phyloP scores from a whole-genome alignment of 2,797 vertebrate species.

The Coregonus ussuriensis region DNA sequence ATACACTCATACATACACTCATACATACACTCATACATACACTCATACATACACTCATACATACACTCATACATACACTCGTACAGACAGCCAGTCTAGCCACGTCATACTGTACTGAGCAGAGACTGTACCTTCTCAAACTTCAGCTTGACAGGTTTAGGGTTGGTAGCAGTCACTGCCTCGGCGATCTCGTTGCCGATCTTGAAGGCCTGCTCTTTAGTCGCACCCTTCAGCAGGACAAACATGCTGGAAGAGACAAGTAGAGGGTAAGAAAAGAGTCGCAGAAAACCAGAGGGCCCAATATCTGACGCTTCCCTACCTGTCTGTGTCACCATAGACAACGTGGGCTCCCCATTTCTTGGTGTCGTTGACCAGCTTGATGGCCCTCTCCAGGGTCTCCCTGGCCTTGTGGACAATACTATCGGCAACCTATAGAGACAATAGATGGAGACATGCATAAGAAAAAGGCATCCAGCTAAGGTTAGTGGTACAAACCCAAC shows the following conservation, averaged over 20 bases:
- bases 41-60: slow-evolving; percentile 56
- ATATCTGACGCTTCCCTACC: slow-evolving; percentile 77
- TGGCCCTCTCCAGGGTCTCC: slow-evolving; percentile 95
- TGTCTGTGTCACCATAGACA: slow-evolving; percentile 97
- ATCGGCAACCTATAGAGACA: slow-evolving; percentile 84
- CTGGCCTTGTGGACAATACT: slow-evolving; percentile 98
- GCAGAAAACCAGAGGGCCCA: slow-evolving; percentile 76
- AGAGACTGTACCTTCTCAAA: slow-evolving; percentile 90
- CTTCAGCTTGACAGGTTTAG: slow-evolving; percentile 94
- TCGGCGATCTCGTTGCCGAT: slow-evolving; percentile 97
- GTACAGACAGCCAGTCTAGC: background rate
- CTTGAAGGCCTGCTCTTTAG: slow-evolving; percentile 97
- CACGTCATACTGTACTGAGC: background rate
- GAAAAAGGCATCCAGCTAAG: background rate
- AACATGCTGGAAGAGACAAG: slow-evolving; percentile 83
- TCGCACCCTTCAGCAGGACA: slow-evolving; percentile 95
- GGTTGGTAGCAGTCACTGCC: slow-evolving; percentile 95
- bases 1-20: slow-evolving; percentile 56
- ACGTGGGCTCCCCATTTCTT: slow-evolving; percentile 96
- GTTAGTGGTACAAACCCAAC: background rate
- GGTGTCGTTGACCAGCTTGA: slow-evolving; percentile 95
- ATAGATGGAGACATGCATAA: no score
- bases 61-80: slow-evolving; percentile 51
- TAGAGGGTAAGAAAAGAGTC: slow-evolving; percentile 17
- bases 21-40: slow-evolving; percentile 56